Conservation (phyloP, 1,140 invertebrate genomes). For the Goniozus legneri region DNA sequence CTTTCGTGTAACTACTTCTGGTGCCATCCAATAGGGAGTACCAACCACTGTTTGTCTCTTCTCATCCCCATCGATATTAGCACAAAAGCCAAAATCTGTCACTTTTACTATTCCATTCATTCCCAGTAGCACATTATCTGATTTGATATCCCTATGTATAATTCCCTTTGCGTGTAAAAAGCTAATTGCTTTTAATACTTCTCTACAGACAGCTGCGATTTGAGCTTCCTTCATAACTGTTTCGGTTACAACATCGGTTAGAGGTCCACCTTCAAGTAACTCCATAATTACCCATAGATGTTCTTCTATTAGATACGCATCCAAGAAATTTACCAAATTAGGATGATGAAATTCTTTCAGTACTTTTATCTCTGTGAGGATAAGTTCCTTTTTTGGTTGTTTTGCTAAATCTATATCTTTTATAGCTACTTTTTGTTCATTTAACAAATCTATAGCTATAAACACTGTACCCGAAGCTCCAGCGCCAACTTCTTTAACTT, state of each 20-base stretch:
- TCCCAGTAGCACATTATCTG: slow-evolving; percentile 92
- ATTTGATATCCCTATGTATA: slow-evolving; percentile 92
- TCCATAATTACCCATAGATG: slow-evolving; percentile 96
- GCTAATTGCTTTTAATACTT: slow-evolving; percentile 88
- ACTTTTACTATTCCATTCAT: slow-evolving; percentile 97
- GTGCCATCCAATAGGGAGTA: slow-evolving; percentile 81
- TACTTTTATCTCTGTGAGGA: slow-evolving; percentile 92
- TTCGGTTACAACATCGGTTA: slow-evolving; percentile 97
- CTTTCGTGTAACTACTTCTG: slow-evolving; percentile 83
- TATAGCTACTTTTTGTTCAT: slow-evolving; percentile 81
- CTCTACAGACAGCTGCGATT: slow-evolving; percentile 91
- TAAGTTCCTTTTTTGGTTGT: slow-evolving; percentile 91
- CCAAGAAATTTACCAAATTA: slow-evolving; percentile 96
- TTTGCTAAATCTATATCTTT: slow-evolving; percentile 94
- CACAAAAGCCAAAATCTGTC: slow-evolving; percentile 97
- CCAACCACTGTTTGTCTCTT: slow-evolving; percentile 96
- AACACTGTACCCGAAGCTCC: slow-evolving; percentile 90
- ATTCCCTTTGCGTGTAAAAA: slow-evolving; percentile 91
- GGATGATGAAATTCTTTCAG: slow-evolving; percentile 91
- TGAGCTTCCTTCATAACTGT: slow-evolving; percentile 97
- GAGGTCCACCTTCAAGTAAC: slow-evolving; percentile 88
- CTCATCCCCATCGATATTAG: slow-evolving; percentile 85
- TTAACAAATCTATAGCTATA: slow-evolving; percentile 78
- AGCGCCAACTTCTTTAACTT: slow-evolving; percentile 83
- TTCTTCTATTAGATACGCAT: slow-evolving; percentile 84